Conservation (phyloP, 2,113 vertebrate species). For the Erpornis zantholeuca region DNA sequence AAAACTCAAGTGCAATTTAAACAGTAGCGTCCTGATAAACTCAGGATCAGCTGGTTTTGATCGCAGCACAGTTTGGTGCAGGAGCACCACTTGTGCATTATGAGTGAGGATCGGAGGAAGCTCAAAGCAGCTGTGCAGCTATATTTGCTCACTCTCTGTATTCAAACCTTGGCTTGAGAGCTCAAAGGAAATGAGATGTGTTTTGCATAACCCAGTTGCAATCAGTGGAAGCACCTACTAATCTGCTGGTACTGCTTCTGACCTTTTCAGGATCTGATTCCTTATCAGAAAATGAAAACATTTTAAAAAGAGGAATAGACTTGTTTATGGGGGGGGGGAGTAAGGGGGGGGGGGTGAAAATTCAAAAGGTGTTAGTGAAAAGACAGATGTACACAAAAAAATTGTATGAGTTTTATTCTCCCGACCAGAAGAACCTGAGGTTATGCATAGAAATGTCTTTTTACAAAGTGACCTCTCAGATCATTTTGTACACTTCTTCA, state of each 20-base stretch:
- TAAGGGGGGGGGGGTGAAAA: background rate
- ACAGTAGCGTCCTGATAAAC: conserved; percentile 7
- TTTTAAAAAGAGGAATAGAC: background rate
- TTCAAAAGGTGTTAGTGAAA: background rate
- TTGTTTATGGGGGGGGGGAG: background rate
- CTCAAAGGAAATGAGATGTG: conserved; percentile 57
- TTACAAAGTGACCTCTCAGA: background rate
- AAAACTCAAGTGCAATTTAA: conserved; percentile 11
- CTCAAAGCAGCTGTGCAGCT: conserved; percentile 55
- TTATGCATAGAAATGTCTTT: background rate
- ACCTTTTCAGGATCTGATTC: conserved; percentile 25
- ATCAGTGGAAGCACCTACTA: conserved; percentile 55
- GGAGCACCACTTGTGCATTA: conserved; percentile 35
- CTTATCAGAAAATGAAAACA: conserved; percentile 14
- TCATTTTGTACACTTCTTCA: background rate
- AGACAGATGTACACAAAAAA: background rate
- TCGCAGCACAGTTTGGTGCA: background rate
- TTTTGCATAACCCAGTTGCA: conserved; percentile 60
- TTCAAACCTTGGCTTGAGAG: conserved; percentile 61
- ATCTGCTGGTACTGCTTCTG: conserved; percentile 21
- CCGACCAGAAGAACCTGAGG: background rate
- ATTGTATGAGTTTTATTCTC: background rate
- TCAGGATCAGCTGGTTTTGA: conserved; percentile 46
- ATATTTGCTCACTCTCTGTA: conserved; percentile 50
- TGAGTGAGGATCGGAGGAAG: conserved; percentile 24